phyloP scores from a whole-genome alignment of 2,113 vertebrate genomes.

The Smithornis capensis region DNA sequence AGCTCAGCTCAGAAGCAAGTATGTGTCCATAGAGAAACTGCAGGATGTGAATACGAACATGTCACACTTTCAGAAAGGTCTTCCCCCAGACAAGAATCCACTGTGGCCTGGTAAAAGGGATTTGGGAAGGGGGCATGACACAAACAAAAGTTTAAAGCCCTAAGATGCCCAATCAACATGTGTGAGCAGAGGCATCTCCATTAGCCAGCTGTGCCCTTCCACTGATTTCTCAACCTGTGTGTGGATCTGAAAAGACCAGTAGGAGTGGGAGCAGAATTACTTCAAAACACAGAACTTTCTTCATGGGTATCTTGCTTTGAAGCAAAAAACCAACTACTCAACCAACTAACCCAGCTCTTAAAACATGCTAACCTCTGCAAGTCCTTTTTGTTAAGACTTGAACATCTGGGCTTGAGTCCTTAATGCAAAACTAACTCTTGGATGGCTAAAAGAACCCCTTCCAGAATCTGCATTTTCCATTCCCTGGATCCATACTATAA shows the following conservation, averaged over 20 bases:
- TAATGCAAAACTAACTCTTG: background rate
- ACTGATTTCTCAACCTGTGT: background rate
- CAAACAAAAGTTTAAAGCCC: background rate
- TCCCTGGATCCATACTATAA: background rate
- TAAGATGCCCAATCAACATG: background rate
- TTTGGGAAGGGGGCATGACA: background rate
- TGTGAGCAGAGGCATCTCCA: background rate
- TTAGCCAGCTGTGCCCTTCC: background rate
- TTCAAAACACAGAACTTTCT: background rate
- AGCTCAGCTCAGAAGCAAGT: background rate
- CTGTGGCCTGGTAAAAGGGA: accelerated
- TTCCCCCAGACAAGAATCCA: background rate
- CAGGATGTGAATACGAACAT: background rate
- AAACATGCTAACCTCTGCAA: background rate
- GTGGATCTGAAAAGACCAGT: background rate
- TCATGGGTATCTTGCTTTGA: background rate
- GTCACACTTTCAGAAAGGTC: background rate
- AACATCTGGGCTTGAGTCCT: background rate
- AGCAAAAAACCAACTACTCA: background rate
- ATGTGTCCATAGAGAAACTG: background rate
- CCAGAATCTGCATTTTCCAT: background rate
- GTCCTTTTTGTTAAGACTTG: background rate
- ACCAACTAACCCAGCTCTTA: background rate
- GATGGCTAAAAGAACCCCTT: background rate
- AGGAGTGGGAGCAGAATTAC: background rate